phyloP scores from a whole-genome alignment of 2,888 invertebrate species.

The Abrostola tripartita region DNA sequence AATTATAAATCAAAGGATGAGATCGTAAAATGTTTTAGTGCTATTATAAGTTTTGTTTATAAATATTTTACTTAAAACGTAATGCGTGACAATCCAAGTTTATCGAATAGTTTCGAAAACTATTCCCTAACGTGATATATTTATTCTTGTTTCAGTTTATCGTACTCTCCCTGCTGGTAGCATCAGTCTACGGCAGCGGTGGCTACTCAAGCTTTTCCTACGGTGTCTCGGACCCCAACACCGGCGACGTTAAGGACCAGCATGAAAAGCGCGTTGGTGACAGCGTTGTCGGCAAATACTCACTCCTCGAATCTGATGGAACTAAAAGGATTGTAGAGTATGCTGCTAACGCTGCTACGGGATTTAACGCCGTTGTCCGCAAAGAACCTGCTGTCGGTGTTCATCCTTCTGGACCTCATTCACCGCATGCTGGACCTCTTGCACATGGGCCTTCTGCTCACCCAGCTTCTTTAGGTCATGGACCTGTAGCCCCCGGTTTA shows the following conservation, averaged over 20 bases:
- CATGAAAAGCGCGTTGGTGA: slow-evolving; percentile 89
- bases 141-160: slow-evolving; percentile 70
- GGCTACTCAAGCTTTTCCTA: slow-evolving; percentile 76
- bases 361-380: slow-evolving; percentile 75
- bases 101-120: neutral
- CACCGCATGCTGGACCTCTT: slow-evolving; percentile 30
- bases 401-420: slow-evolving; percentile 46
- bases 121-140: neutral
- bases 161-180: slow-evolving; percentile 68
- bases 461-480: slow-evolving; percentile 42
- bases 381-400: slow-evolving; percentile 70
- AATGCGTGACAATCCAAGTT: no score
- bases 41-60: no score
- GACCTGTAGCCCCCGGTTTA: slow-evolving; percentile 42
- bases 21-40: no score
- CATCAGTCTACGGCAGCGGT: slow-evolving; percentile 65
- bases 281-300: slow-evolving; percentile 86
- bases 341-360: slow-evolving; percentile 71
- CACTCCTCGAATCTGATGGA: slow-evolving; percentile 88
- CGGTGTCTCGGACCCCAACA: slow-evolving; percentile 76
- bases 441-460: slow-evolving; percentile 56
- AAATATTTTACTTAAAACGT: no score
- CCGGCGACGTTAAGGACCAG: slow-evolving; percentile 80
- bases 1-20: no score
- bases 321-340: slow-evolving; percentile 89